A percentile compares a stretch with the other conserved stretches of the same genome.
Conservation (phyloP, 1,140 invertebrate species). For the Drosophila orena region DNA sequence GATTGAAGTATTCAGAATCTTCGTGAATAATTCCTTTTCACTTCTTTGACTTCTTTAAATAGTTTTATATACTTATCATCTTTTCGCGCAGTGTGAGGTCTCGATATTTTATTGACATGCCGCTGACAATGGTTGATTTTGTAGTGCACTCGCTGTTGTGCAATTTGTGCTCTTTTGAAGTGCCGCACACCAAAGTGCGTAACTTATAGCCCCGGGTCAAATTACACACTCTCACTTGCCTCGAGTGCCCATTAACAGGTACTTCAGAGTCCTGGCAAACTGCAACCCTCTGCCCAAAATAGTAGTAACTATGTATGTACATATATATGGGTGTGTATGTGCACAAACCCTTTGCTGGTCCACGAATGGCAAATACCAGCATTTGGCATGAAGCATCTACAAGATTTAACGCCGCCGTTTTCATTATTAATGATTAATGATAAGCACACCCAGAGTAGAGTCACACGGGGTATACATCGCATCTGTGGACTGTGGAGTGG, state of each 20-base stretch:
- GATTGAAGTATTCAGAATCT: too few relatives aligned
- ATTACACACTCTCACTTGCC: constrained; percentile 73
- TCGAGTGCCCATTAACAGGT: constrained; percentile 83
- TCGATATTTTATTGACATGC: constrained; percentile 30
- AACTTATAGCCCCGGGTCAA: constrained; percentile 84
- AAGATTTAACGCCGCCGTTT: constrained; percentile 82
- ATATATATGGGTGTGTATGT: not conserved
- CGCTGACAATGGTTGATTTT: constrained; percentile 60
- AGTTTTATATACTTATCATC: too few relatives aligned
- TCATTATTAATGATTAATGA: constrained; percentile 85
- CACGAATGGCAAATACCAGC: constrained; percentile 78
- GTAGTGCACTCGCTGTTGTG: constrained; percentile 61
- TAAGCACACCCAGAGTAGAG: constrained; percentile 63
- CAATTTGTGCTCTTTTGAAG: constrained; percentile 80
- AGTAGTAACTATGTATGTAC: not conserved
- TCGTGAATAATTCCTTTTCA: too few relatives aligned
- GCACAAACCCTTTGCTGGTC: constrained; percentile 34
- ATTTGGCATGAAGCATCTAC: constrained; percentile 81
- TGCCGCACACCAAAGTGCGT: constrained; percentile 70
- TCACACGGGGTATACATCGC: constrained; percentile 1
- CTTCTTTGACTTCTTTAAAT: too few relatives aligned
- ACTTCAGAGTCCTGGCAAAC: constrained; percentile 59
- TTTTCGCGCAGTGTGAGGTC: not conserved
- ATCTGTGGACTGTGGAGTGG: constrained; percentile 14
- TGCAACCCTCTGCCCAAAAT: constrained; percentile 29